phyloP scores from a whole-genome alignment of 2,888 invertebrate species.

The Lysandra coridon region DNA sequence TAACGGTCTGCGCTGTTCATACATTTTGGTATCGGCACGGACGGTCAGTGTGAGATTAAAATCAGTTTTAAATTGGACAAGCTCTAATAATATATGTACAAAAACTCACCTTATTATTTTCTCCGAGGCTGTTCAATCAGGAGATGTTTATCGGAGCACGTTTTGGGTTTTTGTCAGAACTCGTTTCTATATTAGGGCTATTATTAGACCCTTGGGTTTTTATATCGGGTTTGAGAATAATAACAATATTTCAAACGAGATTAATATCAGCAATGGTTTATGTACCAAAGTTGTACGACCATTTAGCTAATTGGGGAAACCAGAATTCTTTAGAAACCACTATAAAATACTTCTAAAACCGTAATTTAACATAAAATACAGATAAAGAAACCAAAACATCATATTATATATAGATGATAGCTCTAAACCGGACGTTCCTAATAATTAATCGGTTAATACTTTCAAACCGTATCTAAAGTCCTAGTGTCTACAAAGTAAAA shows the following conservation, averaged over 20 bases:
- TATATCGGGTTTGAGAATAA: not conserved
- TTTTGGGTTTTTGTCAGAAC: not conserved
- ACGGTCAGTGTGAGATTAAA: too few relatives aligned
- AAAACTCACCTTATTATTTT: not conserved
- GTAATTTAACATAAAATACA: not conserved
- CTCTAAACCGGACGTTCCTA: not conserved
- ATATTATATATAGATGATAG: not conserved
- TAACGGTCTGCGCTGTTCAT: too few relatives aligned
- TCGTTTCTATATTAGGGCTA: not conserved
- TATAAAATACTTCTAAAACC: not conserved
- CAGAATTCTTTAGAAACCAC: not conserved
- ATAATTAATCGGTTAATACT: not conserved
- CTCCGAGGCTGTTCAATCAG: not conserved
- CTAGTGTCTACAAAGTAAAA: not conserved
- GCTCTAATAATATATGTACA: not conserved
- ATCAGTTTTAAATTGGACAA: too few relatives aligned
- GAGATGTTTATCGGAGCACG: constrained; percentile 11
- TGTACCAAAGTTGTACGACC: not conserved
- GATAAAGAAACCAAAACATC: not conserved
- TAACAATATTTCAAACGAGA: not conserved
- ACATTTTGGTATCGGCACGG: too few relatives aligned
- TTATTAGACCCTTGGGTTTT: not conserved
- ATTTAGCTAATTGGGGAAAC: not conserved
- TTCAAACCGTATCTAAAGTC: not conserved
- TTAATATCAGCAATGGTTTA: not conserved